These are phyloP conservation scores for Hirudo medicinalis DNA, from an alignment of 1,140 invertebrate genomes.

Conservation along the genomic window DNA sequence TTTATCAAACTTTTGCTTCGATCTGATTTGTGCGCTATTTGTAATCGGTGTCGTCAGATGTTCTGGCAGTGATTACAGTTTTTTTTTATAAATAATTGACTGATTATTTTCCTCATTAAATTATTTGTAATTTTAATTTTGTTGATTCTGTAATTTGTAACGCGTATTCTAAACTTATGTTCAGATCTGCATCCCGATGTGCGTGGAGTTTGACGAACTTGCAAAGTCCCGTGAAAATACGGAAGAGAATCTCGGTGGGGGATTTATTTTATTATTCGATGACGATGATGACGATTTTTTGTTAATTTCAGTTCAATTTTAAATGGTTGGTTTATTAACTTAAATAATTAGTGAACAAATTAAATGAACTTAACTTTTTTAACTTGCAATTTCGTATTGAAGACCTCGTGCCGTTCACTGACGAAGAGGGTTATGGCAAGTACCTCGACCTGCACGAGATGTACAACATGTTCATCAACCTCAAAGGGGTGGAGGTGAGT, in stretches of 20 bases:
- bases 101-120: not conserved
- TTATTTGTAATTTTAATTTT: not conserved
- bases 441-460: conserved; percentile 96
- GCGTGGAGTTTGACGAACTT: conserved; percentile 88
- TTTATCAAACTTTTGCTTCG: too few species aligned
- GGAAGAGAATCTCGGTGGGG: conserved; percentile 46
- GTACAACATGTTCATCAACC: conserved; percentile 86
- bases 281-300: too few species aligned
- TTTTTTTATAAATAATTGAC: not conserved
- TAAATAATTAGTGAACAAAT: not conserved
- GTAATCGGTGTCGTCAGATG: too few species aligned
- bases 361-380: too few species aligned
- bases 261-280: conserved; percentile 22
- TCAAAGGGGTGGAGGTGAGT: conserved; percentile 80
- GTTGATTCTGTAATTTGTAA: not conserved
- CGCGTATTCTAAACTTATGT: not conserved
- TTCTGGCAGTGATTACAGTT: too few species aligned
- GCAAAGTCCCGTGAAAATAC: conserved; percentile 74
- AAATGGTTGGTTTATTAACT: too few species aligned
- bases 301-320: too few species aligned
- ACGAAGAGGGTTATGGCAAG: conserved; percentile 98
- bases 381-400: conserved; percentile 25
- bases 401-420: conserved; percentile 82
- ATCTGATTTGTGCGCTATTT: too few species aligned
- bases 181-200: conserved; percentile 73